Percentiles rank a stretch among this genome's conserved stretches.
These are phyloP conservation scores for Zaprionus vittiger DNA, from an alignment of 1,140 invertebrate genomes.

Conservation along the genomic window DNA sequence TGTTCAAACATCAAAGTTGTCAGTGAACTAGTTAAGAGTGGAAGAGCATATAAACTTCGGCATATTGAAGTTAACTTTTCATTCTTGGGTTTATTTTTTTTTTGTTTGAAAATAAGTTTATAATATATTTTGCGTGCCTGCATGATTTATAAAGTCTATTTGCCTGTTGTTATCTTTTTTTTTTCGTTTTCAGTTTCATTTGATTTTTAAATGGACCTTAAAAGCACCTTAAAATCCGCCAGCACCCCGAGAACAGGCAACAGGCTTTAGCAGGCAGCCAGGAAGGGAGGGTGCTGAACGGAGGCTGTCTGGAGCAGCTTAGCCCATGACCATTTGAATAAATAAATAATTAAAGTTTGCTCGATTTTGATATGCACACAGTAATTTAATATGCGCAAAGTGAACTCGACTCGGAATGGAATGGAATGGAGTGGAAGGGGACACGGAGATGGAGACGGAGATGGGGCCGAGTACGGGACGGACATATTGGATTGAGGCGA, in stretches of 20 bases:
- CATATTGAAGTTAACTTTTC: neutral
- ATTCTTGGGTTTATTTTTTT: neutral
- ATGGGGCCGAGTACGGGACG: neutral
- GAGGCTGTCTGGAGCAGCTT: constrained; percentile 41
- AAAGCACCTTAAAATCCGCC: constrained; percentile 16
- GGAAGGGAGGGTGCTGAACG: neutral
- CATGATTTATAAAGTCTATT: constrained; percentile 29
- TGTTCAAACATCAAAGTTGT: too few relatives aligned
- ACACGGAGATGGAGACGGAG: neutral
- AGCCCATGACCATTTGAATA: constrained; percentile 60
- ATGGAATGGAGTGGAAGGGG: neutral
- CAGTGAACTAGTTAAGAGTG: too few relatives aligned
- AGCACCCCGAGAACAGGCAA: neutral
- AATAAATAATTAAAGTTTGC: constrained; percentile 73
- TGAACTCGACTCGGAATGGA: neutral
- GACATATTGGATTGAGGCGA: neutral
- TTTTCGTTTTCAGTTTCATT: constrained; percentile 2
- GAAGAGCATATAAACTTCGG: too few relatives aligned
- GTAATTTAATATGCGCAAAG: constrained; percentile 38
- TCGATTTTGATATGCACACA: constrained; percentile 34
- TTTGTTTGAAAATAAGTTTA: constrained; percentile 7
- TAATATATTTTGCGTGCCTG: constrained; percentile 12
- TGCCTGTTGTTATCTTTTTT: constrained; percentile 10
- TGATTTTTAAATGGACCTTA: constrained; percentile 27
- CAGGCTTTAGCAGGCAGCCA: neutral